These are phyloP conservation scores for Gymnocephalus cernua DNA, from an alignment of 2,113 vertebrate genomes.

Conservation along the genomic window DNA sequence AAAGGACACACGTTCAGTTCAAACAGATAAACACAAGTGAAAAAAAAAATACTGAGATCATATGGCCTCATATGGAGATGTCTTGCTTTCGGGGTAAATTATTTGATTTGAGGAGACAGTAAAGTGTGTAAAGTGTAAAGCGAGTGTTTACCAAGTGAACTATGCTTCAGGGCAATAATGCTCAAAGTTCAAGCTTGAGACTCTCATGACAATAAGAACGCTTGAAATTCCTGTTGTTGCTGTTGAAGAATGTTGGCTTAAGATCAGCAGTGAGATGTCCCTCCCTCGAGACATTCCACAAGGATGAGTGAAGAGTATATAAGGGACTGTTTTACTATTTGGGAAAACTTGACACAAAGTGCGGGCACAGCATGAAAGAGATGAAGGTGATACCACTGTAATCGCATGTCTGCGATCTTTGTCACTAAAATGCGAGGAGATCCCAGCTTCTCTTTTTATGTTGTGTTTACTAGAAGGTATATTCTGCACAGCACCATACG, in stretches of 20 bases:
- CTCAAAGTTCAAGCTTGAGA: constrained; percentile 18
- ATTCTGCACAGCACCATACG: neutral
- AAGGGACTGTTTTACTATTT: neutral
- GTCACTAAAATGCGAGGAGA: neutral
- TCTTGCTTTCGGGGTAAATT: too few relatives aligned
- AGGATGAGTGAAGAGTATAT: constrained; percentile 39
- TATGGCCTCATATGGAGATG: neutral
- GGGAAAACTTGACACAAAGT: neutral
- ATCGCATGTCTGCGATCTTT: neutral
- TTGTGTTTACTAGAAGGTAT: neutral
- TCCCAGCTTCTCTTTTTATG: neutral
- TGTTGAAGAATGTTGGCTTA: constrained; percentile 61
- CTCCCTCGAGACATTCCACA: constrained; percentile 63
- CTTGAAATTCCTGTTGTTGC: constrained; percentile 45
- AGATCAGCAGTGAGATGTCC: constrained; percentile 47
- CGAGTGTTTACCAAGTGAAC: constrained; percentile 1
- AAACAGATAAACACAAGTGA: neutral
- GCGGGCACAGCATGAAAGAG: neutral
- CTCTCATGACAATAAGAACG: constrained; percentile 9
- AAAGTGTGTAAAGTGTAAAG: neutral
- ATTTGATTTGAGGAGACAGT: neutral
- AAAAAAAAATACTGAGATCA: neutral
- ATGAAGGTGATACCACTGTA: neutral
- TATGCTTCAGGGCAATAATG: neutral
- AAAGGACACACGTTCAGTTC: neutral